Evolutionary conservation across 2,888 invertebrate genomes (phyloP), one percentile per base, ranked within the genome.

Genomic region (Selenia dentaria): DNA sequence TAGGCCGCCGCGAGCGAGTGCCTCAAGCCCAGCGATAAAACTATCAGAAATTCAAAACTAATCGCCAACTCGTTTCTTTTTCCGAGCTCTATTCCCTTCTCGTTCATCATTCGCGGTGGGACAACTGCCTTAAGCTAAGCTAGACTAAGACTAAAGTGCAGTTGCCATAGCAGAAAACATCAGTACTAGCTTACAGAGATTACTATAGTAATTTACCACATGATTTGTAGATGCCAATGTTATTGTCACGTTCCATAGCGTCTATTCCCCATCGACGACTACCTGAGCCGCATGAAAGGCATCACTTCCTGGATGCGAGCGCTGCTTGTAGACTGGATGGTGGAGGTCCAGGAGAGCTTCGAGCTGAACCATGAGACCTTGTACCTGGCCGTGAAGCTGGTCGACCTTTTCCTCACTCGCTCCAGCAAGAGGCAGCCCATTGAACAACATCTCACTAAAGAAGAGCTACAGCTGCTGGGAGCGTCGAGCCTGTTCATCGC

Each of bases 321-420:
- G 0, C 93, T 99, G 12, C 93, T 99, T 1, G 95, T 99, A 0
- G 99, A 99, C 86, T 99, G 99, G 99, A 96, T 99, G 96, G 99
- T 99, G 28, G 99, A 99, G 77, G 96, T 99, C 6, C 98, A 99
- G 90, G 98, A 98, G 83, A 96, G 95, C 54, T 99, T 99, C 79
- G 99, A 99, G 82, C 92, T 99, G 22, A 99, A 99, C 85, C 99
- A 99, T 72, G 99, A 99, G 90, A 99, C 99, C 0, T 90, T 99
- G 4, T 99, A 99, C 83, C 92, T 99, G 76, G 98, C 97, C 13
- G 98, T 99, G 8, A 99, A 99, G 90, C 89, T 99, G 59, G 96
- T 99, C 2, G 99, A 99, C 83, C 86, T 96, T 54, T 99, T 95
- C 85, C 92, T 99, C 38, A 80, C 87, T 1, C 66, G 64, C 37